A percentile compares a stretch with the other conserved stretches of the same genome.
Conservation (phyloP, 2,113 vertebrate genomes). For the Sialia sialis region DNA sequence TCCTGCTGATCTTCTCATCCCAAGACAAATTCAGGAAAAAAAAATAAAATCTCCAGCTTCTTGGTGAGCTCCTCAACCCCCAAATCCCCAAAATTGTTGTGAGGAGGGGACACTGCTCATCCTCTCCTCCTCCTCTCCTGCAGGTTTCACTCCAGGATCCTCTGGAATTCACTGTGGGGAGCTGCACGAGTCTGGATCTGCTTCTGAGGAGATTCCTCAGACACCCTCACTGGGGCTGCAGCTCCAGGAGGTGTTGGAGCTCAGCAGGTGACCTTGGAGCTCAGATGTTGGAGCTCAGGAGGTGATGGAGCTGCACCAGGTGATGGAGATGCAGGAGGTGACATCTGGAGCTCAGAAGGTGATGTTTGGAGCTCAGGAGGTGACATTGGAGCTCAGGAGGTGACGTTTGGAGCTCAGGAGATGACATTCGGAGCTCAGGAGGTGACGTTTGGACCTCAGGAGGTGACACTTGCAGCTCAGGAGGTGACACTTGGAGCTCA, state of each 20-base stretch:
- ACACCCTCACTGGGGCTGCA: fast-evolving
- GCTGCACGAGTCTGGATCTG: fast-evolving
- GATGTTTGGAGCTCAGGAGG: too few species aligned
- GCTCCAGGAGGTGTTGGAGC: background rate
- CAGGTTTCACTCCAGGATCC: background rate
- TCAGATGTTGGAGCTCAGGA: background rate
- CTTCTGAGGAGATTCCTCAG: background rate
- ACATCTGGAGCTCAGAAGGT: too few species aligned
- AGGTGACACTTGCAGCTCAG: too few species aligned
- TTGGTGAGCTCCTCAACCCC: background rate
- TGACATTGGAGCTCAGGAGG: fast-evolving
- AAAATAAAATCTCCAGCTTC: background rate
- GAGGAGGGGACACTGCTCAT: fast-evolving
- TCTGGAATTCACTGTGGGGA: background rate
- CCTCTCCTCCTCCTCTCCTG: background rate
- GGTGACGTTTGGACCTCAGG: too few species aligned
- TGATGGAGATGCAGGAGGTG: too few species aligned
- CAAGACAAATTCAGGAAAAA: fast-evolving
- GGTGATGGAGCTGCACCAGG: too few species aligned
- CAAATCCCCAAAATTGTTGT: background rate
- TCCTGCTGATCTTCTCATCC: background rate
- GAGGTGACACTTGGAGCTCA: too few species aligned
- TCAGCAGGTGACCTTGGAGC: too few species aligned
- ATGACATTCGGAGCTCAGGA: too few species aligned
- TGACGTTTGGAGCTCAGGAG: too few species aligned